Conservation (phyloP, 2,113 vertebrate species). For the Coreoperca whiteheadi region DNA sequence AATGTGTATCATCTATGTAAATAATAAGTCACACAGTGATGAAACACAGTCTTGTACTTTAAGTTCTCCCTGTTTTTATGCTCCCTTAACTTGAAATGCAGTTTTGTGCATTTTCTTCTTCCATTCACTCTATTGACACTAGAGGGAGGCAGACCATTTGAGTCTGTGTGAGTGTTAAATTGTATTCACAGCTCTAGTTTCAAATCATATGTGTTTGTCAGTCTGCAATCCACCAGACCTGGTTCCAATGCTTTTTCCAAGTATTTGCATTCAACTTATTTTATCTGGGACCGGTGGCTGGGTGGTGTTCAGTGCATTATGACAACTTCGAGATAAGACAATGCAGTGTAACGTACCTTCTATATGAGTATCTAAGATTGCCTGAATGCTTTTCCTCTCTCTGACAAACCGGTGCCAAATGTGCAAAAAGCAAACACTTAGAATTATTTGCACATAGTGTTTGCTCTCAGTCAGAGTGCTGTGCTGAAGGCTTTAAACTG, state of each 20-base stretch:
- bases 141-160: constrained; percentile 52
- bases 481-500: constrained; percentile 48
- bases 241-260: background rate
- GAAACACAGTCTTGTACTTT: too few relatives aligned
- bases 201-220: background rate
- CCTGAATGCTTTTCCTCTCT: background rate
- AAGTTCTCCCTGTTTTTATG: background rate
- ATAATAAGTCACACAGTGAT: background rate
- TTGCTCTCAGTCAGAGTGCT: constrained; percentile 38
- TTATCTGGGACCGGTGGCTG: background rate
- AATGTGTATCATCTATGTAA: background rate
- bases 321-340: background rate
- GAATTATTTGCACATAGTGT: constrained; percentile 45
- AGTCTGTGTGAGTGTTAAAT: background rate
- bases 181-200: background rate
- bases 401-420: constrained; percentile 3
- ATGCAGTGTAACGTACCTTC: background rate
- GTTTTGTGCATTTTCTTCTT: background rate
- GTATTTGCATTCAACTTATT: background rate
- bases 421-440: constrained; percentile 43
- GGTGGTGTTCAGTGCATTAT: background rate
- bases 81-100: background rate
- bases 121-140: constrained; percentile 19
- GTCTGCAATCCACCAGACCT: background rate
- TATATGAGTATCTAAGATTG: background rate